Base-by-base conservation (phyloP, 2,797 vertebrate genomes). In the Toxotes lorentzi region DNA sequence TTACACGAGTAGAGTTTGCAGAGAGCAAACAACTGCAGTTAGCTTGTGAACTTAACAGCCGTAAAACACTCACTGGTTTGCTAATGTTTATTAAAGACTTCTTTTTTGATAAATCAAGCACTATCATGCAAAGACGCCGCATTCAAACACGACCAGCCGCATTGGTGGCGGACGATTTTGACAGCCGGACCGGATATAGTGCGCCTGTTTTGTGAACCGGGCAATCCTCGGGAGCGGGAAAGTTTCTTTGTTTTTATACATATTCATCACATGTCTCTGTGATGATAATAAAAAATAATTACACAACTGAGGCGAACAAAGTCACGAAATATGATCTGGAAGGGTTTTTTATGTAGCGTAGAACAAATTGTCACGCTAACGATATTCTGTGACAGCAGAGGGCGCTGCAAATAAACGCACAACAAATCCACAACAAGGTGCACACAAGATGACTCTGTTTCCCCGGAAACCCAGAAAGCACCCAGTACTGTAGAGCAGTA, bases 131-230 rank as follows among this genome's bases (percentile, higher is more conserved):
- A 0, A 19, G 2, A 53, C 7, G 41, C 48, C 45, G 64, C 88
- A 88, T 90, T 57, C 30, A 82, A 7, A 40, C 11, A 14, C 7
- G 3, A 34, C 41, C 68, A 50, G 35, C 43, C 11, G 32, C 4
- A 21, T 2, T 2, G 7, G 1, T 0, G 40, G 57, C 72, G 92
- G 90, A 86, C 34, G 2, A 11, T n/a, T 87, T 91, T 86, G 4
- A 0, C 2, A 40, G 88, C 0, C 63, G 92, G 85, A 93, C 92
- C 85, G 88, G 88, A 90, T 47, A 1, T 90, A 65, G 62, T 77
- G 24, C 73, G 14, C 4, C 47, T 7, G 27, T 62, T 76, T 59
- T 41, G 19, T 0, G 2, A 9, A 16, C 73, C 83, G 21, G 70
- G 16, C 19, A 16, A 73, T 50, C 47, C 21, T 12, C 12, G 7